phyloP scores from a whole-genome alignment of 2,797 vertebrate genomes.

The Hyperoplus lanceolatus region DNA sequence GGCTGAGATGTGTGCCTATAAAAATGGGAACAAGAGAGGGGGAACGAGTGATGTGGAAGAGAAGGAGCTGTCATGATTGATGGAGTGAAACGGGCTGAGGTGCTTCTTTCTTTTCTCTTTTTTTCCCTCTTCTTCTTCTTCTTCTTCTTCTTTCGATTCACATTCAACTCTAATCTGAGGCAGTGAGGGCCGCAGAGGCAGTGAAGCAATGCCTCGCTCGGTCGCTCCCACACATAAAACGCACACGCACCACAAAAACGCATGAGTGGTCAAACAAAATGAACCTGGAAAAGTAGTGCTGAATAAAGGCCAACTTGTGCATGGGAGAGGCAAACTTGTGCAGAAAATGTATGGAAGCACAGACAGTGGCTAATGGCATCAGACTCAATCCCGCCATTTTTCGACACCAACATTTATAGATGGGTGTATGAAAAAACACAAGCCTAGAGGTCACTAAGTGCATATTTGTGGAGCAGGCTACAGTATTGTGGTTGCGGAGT shows the following conservation, averaged over 20 bases:
- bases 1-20: constrained; percentile 75
- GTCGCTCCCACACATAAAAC: constrained; percentile 19
- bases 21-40: constrained; percentile 65
- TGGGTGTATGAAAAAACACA: constrained; percentile 20
- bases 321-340: constrained; percentile 42
- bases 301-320: constrained; percentile 66
- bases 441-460: constrained; percentile 41
- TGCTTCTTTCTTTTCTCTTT: constrained; percentile 54
- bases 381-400: constrained; percentile 37
- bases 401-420: constrained; percentile 18
- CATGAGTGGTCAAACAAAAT: constrained; percentile 80
- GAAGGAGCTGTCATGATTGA: constrained; percentile 83
- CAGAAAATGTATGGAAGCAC: constrained; percentile 43
- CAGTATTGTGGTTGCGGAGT: constrained; percentile 26
- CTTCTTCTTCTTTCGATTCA: constrained; percentile 46
- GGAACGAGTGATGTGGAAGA: constrained; percentile 75
- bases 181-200: constrained; percentile 72
- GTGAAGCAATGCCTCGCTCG: constrained; percentile 63
- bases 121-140: constrained; percentile 29
- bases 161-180: constrained; percentile 77
- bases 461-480: constrained; percentile 36
- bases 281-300: constrained; percentile 67
- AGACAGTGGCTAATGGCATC: constrained; percentile 50
- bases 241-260: constrained; percentile 55
- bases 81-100: constrained; percentile 79